These are phyloP conservation scores for Thalassoma bifasciatum DNA, from an alignment of 2,113 vertebrate genomes.

Conservation along the genomic window DNA sequence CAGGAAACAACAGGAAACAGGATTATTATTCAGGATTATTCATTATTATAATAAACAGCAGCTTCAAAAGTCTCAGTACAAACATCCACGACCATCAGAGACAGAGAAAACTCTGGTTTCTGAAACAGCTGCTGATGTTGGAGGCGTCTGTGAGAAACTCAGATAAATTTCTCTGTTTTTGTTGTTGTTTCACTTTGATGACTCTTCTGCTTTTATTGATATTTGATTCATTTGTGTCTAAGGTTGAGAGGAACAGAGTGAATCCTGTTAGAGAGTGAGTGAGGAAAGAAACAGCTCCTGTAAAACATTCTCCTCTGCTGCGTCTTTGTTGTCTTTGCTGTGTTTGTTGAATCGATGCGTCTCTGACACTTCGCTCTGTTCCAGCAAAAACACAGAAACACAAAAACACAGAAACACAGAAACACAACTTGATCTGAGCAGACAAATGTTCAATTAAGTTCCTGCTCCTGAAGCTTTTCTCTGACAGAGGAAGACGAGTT, in stretches of 20 bases:
- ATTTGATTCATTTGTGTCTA: not conserved
- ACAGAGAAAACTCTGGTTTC: too few species aligned
- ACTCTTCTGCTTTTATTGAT: not conserved
- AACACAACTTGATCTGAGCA: not conserved
- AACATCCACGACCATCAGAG: too few species aligned
- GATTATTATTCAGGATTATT: too few species aligned
- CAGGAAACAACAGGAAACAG: too few species aligned
- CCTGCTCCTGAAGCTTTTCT: conserved; percentile 10
- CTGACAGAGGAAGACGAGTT: conserved; percentile 38
- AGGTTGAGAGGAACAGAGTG: not conserved
- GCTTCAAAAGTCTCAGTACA: too few species aligned
- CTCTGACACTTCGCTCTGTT: not conserved
- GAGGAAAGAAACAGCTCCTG: not conserved
- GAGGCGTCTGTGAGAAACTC: not conserved
- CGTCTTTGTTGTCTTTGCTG: too few species aligned
- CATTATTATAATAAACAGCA: too few species aligned
- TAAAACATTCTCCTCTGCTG: not conserved
- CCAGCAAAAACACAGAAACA: not conserved
- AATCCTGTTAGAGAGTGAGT: not conserved
- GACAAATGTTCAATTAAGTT: conserved; percentile 3
- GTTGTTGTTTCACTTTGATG: not conserved
- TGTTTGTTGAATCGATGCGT: not conserved
- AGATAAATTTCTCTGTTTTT: too few species aligned
- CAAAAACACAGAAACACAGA: too few species aligned
- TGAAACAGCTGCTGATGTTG: too few species aligned